phyloP scores from a whole-genome alignment of 2,888 invertebrate species.

The Lamproptera curius region DNA sequence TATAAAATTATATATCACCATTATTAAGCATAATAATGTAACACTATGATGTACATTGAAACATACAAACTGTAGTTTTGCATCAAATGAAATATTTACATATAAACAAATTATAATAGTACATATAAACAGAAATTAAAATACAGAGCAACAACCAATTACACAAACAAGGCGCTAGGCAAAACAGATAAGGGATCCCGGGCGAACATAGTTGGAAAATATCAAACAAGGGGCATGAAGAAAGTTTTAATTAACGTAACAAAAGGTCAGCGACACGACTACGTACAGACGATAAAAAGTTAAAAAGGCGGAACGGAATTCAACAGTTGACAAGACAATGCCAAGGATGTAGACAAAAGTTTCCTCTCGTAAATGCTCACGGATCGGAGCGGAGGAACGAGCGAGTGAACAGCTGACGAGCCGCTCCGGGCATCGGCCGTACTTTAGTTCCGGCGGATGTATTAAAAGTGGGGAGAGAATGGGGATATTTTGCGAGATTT shows the following conservation, averaged over 20 bases:
- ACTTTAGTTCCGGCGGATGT: slow-evolving; percentile 65
- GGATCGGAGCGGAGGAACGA: slow-evolving; percentile 46
- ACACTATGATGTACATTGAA: no score
- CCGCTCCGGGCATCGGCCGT: slow-evolving; percentile 54
- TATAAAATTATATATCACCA: no score
- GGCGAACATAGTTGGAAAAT: no score
- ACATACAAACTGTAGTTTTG: no score
- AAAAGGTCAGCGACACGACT: slow-evolving; percentile 14
- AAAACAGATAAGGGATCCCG: no score
- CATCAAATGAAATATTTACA: no score
- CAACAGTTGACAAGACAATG: slow-evolving; percentile 55
- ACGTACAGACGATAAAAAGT: slow-evolving; percentile 29
- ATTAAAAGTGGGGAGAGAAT: slow-evolving; percentile 68
- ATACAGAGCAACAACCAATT: no score
- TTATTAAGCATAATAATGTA: no score
- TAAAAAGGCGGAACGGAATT: slow-evolving; percentile 41
- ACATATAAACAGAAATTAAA: no score
- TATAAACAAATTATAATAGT: no score
- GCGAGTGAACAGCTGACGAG: slow-evolving; percentile 66
- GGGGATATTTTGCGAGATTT: slow-evolving; percentile 60
- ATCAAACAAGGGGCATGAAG: neutral
- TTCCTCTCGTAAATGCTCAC: slow-evolving; percentile 75
- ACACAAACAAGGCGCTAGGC: no score
- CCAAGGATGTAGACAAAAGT: slow-evolving; percentile 63
- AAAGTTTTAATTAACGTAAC: slow-evolving; percentile 9